Base-by-base conservation (phyloP, 2,888 invertebrate genomes). In the Choristoneura rosaceana region DNA sequence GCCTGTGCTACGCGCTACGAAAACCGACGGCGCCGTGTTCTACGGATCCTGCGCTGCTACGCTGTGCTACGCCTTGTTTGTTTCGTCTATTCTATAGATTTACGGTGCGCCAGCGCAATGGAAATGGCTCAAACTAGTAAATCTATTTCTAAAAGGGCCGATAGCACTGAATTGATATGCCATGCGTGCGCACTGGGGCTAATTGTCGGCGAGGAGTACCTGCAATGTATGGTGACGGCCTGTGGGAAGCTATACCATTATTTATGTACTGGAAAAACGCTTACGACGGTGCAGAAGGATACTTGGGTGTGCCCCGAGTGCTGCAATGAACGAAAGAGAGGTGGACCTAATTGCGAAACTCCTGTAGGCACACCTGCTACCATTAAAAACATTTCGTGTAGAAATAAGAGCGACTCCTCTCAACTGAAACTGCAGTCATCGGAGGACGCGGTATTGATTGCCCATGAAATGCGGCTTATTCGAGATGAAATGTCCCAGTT, bases 251-350 rank as follows among this genome's bases (percentile, higher is more conserved):
- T 64, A n/a, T 64, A 64, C 50, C 33, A 64, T 33, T 7, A 14
- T n/a, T 33, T 41, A n/a, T 64, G 64, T 25, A 64, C 34, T 9
- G 45, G 12, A 9, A 33, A 41, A 50, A 47, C n/a, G 47, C 34
- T 50, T 3, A 50, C 64, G 4, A 8, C 4, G 47, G 64, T 33
- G 10, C 34, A 50, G 7, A 64, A 64, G n/a, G 50, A 62, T 8
- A 12, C 43, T 1, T 62, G 43, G 62, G 62, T 62, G 45, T 62
- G 62, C 25, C 62, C 62, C n/a, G 64, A 64, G 25, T 64, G 64
- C 41, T 47, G 47, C 33, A 64, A n/a, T 25, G 9, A 4, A 3
- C 7, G 14, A 33, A 64, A 34, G 8, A 64, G n/a, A 34, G 33
- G 47, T 8, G 65, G 65, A 34, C 50, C 52, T 15, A 65, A 50